phyloP scores from a whole-genome alignment of 2,113 vertebrate genomes.

The Forbesichthys papilliferus region DNA sequence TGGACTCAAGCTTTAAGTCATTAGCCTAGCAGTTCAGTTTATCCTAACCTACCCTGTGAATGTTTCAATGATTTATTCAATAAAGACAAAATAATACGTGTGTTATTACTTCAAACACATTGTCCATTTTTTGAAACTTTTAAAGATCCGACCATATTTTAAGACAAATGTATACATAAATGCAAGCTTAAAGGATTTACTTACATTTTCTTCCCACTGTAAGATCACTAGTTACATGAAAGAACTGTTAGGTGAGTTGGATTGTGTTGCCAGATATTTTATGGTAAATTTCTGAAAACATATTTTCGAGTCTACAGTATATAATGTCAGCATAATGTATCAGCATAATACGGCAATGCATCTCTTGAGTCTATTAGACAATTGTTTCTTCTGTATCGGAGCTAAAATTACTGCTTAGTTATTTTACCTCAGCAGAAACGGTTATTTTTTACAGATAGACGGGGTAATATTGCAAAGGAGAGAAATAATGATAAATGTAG shows the following conservation, averaged over 20 bases:
- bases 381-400: slow-evolving; percentile 39
- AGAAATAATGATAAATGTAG: slow-evolving; percentile 23
- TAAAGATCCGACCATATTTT: background rate
- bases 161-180: slow-evolving; percentile 9
- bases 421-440: slow-evolving; percentile 45
- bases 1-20: background rate
- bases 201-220: slow-evolving; percentile 26
- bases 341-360: slow-evolving; percentile 16
- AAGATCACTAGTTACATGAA: slow-evolving; percentile 11
- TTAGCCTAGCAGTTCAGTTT: no score
- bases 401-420: slow-evolving; percentile 41
- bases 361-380: slow-evolving; percentile 47
- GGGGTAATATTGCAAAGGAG: slow-evolving; percentile 14
- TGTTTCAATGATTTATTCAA: no score
- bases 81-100: no score
- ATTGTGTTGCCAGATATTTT: slow-evolving; percentile 27
- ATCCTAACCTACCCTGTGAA: no score
- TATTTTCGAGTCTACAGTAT: slow-evolving; percentile 21
- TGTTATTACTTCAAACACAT: no score
- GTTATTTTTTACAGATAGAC: slow-evolving; percentile 19
- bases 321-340: slow-evolving; percentile 16
- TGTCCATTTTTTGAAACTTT: no score
- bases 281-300: slow-evolving; percentile 22
- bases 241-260: slow-evolving; percentile 7
- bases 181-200: no score